Conservation (phyloP, 2,888 invertebrate genomes). For the Gibbula magus region DNA sequence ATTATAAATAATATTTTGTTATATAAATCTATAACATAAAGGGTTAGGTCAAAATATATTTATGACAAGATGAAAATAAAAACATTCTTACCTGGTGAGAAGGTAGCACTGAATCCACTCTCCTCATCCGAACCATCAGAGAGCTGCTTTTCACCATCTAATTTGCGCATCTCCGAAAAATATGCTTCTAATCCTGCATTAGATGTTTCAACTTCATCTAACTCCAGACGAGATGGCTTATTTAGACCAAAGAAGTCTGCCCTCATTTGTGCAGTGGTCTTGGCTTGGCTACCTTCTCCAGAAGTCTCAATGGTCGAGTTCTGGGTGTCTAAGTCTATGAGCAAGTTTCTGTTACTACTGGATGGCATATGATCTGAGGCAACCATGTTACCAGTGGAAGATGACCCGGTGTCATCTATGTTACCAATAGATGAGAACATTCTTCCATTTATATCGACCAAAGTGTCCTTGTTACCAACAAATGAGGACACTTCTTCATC, state of each 20-base stretch:
- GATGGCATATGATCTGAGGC: too few relatives aligned
- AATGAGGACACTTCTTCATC: neutral
- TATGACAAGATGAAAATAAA: neutral
- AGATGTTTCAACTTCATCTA: neutral
- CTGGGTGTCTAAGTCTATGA: too few relatives aligned
- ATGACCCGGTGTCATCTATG: too few relatives aligned
- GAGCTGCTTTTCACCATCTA: constrained; percentile 35
- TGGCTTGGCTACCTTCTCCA: constrained; percentile 6
- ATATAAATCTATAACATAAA: neutral
- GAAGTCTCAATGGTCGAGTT: too few relatives aligned
- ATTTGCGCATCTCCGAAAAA: neutral
- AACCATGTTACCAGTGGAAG: too few relatives aligned
- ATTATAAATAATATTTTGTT: too few relatives aligned
- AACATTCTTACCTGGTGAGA: constrained; percentile 53
- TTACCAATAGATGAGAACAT: too few relatives aligned
- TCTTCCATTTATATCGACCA: too few relatives aligned
- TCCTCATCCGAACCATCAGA: constrained; percentile 53
- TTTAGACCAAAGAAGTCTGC: constrained; percentile 44
- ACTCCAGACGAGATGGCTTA: neutral
- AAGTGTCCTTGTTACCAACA: too few relatives aligned
- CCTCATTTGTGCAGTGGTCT: constrained; percentile 34
- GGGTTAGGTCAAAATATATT: neutral
- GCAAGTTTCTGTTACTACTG: too few relatives aligned
- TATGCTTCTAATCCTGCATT: neutral
- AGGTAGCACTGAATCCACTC: constrained; percentile 45